Evolutionary conservation across 35 echinoderm and acorn worm genomes (phyloP).

Genomic region (Diadema setosum): DNA sequence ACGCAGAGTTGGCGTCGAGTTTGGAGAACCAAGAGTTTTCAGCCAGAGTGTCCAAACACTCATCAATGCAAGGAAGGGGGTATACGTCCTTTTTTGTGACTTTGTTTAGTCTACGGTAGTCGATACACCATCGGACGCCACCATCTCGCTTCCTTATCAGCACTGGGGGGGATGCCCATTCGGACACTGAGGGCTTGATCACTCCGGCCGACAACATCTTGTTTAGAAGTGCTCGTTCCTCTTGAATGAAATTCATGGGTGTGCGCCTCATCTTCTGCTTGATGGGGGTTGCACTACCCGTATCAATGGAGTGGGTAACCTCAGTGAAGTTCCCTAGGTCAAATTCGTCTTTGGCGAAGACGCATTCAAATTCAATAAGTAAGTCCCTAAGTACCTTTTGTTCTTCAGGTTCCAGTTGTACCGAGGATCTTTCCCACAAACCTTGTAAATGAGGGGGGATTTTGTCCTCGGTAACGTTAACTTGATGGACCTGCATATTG

Average conservation of each 20-base stretch:
- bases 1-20: constrained; percentile 23
- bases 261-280: neutral
- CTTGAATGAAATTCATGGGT: neutral
- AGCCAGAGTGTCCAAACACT: neutral
- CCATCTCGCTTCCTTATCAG: neutral
- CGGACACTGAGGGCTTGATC: neutral
- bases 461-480: neutral
- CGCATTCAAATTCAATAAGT: too few relatives aligned
- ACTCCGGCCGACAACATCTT: constrained; percentile 43
- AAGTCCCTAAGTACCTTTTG: too few relatives aligned
- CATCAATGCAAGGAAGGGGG: neutral
- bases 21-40: neutral
- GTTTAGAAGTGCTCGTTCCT: neutral
- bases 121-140: neutral
- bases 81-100: neutral
- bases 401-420: neutral
- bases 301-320: neutral
- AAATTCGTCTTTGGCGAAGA: constrained; percentile 28
- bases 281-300: neutral
- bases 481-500: neutral
- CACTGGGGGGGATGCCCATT: neutral
- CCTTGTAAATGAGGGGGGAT: neutral
- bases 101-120: neutral
- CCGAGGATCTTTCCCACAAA: neutral
- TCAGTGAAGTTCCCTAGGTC: constrained; percentile 1